A percentile compares a stretch with the other conserved stretches of the same genome.
Evolutionary conservation across 1,140 invertebrate species (phyloP).

Genomic region (Drosophila auraria): DNA sequence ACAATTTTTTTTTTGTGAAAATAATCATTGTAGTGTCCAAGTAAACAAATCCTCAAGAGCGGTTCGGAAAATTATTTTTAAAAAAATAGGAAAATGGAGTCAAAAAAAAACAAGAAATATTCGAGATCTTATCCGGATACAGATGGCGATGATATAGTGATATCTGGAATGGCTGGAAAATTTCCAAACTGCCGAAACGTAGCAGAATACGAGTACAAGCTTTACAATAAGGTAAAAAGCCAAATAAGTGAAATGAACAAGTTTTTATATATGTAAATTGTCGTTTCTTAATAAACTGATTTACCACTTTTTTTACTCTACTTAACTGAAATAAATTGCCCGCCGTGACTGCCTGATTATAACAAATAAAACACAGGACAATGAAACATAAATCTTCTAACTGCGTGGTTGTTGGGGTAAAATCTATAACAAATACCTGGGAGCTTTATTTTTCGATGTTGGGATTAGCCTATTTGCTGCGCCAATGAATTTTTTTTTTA

Average conservation of each 20-base stretch:
- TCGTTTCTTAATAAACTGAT: not conserved
- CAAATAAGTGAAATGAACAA: too few relatives aligned
- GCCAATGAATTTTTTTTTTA: too few relatives aligned
- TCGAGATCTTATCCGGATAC: constrained; percentile 70
- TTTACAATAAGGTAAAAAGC: constrained; percentile 89
- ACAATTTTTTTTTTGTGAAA: constrained; percentile 9
- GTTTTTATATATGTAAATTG: not conserved
- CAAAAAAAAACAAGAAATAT: constrained; percentile 69
- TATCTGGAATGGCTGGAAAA: constrained; percentile 91
- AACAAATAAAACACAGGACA: too few relatives aligned
- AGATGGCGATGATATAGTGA: constrained; percentile 92
- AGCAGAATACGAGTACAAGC: constrained; percentile 91
- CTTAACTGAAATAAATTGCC: too few relatives aligned
- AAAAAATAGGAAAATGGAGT: constrained; percentile 18
- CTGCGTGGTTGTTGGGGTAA: too few relatives aligned
- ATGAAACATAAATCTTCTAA: too few relatives aligned
- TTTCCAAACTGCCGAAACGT: constrained; percentile 95
- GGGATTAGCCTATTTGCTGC: too few relatives aligned
- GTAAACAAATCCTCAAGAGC: constrained; percentile 14
- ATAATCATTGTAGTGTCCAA: not conserved
- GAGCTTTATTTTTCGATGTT: too few relatives aligned
- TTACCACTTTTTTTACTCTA: not conserved
- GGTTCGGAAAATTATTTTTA: not conserved
- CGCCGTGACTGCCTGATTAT: too few relatives aligned
- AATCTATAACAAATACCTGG: too few relatives aligned